Evolutionary conservation across 2,797 vertebrate genomes (phyloP).

Genomic region (Neomorphus geoffroyi): DNA sequence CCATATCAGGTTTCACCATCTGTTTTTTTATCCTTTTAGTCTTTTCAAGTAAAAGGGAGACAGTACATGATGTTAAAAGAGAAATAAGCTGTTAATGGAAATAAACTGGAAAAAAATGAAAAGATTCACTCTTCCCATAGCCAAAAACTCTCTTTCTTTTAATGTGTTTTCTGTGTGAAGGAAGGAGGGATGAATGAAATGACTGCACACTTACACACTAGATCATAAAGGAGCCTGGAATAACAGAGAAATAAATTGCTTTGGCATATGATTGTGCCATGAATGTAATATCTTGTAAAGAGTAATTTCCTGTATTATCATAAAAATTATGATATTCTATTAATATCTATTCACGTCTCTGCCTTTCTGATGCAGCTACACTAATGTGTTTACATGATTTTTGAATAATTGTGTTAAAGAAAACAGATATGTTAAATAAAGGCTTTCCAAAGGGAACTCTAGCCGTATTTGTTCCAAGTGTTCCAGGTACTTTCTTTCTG

Average conservation of each 20-base stretch:
- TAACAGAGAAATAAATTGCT: neutral
- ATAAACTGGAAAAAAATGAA: neutral
- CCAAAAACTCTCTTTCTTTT: neutral
- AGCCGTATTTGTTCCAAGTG: neutral
- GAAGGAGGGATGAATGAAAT: neutral
- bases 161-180: neutral
- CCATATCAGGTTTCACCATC: neutral
- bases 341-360: neutral
- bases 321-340: neutral
- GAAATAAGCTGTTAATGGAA: neutral
- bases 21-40: neutral
- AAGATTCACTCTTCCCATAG: neutral
- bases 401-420: neutral
- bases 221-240: neutral
- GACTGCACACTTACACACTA: neutral
- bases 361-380: neutral
- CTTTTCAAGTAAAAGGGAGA: neutral
- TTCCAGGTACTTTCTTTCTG: neutral
- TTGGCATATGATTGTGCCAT: neutral
- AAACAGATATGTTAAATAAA: neutral
- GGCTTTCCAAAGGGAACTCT: neutral
- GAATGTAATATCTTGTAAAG: neutral
- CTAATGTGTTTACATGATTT: neutral
- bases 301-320: neutral
- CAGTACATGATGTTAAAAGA: neutral